These are phyloP conservation scores for Nematostella vectensis DNA, from an alignment of 92 coral and sea anemone genomes.

Conservation along the genomic window DNA sequence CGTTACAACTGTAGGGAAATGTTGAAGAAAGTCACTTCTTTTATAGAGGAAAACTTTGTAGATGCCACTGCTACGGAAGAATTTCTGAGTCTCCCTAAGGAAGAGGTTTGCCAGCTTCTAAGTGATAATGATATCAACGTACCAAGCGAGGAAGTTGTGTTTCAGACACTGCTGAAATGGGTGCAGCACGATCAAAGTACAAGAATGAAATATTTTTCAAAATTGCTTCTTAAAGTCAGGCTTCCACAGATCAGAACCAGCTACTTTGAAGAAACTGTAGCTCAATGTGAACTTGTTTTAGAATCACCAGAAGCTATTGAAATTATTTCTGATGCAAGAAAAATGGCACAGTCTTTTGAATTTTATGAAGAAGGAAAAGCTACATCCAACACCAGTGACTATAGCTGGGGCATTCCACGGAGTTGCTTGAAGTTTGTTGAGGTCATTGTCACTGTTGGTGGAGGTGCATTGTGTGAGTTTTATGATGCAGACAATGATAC, in stretches of 20 bases:
- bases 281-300: slow-evolving; percentile 41
- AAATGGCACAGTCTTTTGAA: slow-evolving; percentile 16
- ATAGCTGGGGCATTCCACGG: slow-evolving; percentile 60
- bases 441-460: slow-evolving; percentile 75
- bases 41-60: slow-evolving; percentile 76
- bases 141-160: slow-evolving; percentile 73
- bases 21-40: slow-evolving; percentile 55
- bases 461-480: slow-evolving; percentile 71
- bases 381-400: slow-evolving; percentile 1
- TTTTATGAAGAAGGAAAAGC: slow-evolving; percentile 2
- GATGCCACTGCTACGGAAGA: slow-evolving; percentile 72
- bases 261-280: slow-evolving; percentile 51
- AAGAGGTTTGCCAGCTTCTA: slow-evolving; percentile 53
- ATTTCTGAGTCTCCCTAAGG: slow-evolving; percentile 64
- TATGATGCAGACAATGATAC: slow-evolving; percentile 46
- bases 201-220: slow-evolving; percentile 43
- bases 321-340: slow-evolving; percentile 51
- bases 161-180: slow-evolving; percentile 75
- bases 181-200: slow-evolving; percentile 42
- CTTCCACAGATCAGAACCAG: slow-evolving; percentile 66
- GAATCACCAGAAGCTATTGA: slow-evolving; percentile 45
- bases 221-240: slow-evolving; percentile 61
- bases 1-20: slow-evolving; percentile 64
- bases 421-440: slow-evolving; percentile 71
- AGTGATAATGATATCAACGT: slow-evolving; percentile 73